Conservation (phyloP, 1,140 invertebrate genomes). For the Anastrepha ludens region DNA sequence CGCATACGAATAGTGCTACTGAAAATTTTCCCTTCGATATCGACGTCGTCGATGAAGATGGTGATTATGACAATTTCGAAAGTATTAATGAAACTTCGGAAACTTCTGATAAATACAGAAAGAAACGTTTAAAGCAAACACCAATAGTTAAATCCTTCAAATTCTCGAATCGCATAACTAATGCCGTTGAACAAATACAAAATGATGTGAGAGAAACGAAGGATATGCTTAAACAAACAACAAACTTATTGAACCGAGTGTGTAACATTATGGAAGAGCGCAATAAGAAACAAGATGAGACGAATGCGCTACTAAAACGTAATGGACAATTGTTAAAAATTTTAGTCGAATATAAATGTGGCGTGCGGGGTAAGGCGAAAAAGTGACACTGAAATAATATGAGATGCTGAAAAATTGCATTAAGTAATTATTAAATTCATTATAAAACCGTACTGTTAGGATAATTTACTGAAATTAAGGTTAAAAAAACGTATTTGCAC, state of each 20-base stretch:
- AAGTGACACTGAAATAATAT: neutral
- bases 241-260: neutral
- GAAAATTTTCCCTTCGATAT: constrained; percentile 24
- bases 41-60: constrained; percentile 7
- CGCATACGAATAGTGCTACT: neutral
- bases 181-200: constrained; percentile 30
- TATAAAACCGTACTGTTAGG: too few species aligned
- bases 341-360: constrained; percentile 50
- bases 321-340: constrained; percentile 48
- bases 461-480: too few species aligned
- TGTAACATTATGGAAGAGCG: constrained; percentile 39
- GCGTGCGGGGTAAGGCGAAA: neutral
- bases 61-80: neutral
- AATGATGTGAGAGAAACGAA: constrained; percentile 30
- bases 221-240: constrained; percentile 35
- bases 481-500: too few species aligned
- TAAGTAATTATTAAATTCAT: too few species aligned
- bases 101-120: neutral
- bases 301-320: constrained; percentile 39
- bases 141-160: constrained; percentile 52
- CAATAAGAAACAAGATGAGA: constrained; percentile 48
- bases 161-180: constrained; percentile 17
- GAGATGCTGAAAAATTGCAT: neutral
- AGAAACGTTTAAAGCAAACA: neutral
- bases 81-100: neutral